Evolutionary conservation across 2,888 invertebrate genomes (phyloP).

Genomic region (Anoplius nigerrimus): DNA sequence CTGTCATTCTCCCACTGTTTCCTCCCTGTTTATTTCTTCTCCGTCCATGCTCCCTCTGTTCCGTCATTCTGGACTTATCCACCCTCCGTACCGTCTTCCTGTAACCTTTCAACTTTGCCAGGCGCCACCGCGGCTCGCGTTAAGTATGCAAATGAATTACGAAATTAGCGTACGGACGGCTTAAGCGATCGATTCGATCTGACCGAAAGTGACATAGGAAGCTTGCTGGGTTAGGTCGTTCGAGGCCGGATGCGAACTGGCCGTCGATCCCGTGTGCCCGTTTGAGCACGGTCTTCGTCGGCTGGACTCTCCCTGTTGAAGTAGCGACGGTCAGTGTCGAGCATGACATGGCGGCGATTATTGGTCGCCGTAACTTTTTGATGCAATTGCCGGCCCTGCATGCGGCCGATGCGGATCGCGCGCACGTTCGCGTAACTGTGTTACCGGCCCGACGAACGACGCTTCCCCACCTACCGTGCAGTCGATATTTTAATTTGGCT

Average conservation of each 20-base stretch:
- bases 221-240: no score
- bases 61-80: neutral
- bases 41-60: neutral
- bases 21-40: neutral
- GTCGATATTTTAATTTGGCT: no score
- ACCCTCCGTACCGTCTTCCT: neutral
- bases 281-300: neutral
- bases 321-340: neutral
- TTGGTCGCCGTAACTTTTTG: no score
- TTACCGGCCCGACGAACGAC: no score
- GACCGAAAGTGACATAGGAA: conserved; percentile 30
- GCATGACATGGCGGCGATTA: no score
- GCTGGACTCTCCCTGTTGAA: neutral
- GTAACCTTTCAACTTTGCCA: conserved; percentile 18
- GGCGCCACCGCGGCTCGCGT: conserved; percentile 23
- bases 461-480: no score
- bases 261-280: conserved; percentile 4
- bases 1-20: neutral
- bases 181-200: conserved; percentile 57
- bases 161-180: conserved; percentile 51
- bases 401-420: no score
- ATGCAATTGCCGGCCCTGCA: no score
- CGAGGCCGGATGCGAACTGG: no score
- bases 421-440: no score
- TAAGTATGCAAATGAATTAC: conserved; percentile 54